Evolutionary conservation across 2,797 vertebrate genomes (phyloP), one percentile per base, ranked within the genome.

Genomic region (Parauchenoglanis punctatus): DNA sequence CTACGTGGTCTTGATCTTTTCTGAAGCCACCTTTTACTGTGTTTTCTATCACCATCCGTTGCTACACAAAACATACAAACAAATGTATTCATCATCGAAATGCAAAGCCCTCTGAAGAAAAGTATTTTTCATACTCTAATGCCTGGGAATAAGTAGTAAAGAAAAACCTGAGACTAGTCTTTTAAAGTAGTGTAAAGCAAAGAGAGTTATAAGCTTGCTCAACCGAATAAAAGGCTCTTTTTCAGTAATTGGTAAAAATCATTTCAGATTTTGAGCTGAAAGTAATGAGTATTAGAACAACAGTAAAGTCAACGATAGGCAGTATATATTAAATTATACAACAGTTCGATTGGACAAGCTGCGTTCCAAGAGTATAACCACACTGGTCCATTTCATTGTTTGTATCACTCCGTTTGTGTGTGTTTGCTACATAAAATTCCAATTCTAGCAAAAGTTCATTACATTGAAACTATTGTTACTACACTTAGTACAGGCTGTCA

Each of bases 51-150:
- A 63, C 59, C 72, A 80, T 80, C 49, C 58, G 83, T 67, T 83
- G 85, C 40, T 86, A 86, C 63, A 73, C 25, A 76, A 88, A 81
- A 67, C n/a, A 40, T 85, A 82, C 25, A n/a, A 52, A 82, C 46
- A n/a, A 52, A 76, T 87, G 61, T 85, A 85, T 52, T 63, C 52
- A 67, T 76, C 54, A 46, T 31, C 23, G 40, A n/a, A 44, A 72
- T 61, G 40, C 15, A 78, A 77, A 75, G 31, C 20, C 31, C 76
- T 28, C 35, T 40, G 52, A 28, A 31, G 49, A 58, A 58, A 78
- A 23, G 25, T 28, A 72, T 15, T 72, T 49, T 75, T 44, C 61
- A 63, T 86, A 35, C 76, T 63, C 25, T 58, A 52, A 83, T 44
- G 44, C 80, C 72, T n/a, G 8, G 28, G 18, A 78, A 78, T 31